A percentile compares a stretch with the other conserved stretches of the same genome.
Evolutionary conservation across 2,888 invertebrate genomes (phyloP).

Genomic region (Clunio marinus): DNA sequence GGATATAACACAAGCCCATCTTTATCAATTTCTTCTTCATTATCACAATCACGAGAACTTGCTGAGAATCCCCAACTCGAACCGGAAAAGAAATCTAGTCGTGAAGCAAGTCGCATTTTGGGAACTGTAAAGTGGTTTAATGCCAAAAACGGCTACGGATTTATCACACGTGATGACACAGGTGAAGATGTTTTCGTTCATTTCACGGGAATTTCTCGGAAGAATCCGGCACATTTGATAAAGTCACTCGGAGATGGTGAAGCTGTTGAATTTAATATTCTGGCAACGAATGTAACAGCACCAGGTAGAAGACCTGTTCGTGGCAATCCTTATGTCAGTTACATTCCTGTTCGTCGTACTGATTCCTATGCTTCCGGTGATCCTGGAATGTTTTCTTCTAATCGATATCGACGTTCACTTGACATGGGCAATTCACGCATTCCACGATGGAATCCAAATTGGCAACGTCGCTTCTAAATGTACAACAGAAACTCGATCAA

Average conservation of each 20-base stretch:
- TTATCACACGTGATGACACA: slow-evolving; percentile 78
- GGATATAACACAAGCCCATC: neutral
- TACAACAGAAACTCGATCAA: too few species aligned
- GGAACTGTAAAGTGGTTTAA: slow-evolving; percentile 84
- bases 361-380: slow-evolving; percentile 1
- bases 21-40: neutral
- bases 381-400: neutral
- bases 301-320: slow-evolving; percentile 72
- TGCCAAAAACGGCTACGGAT: slow-evolving; percentile 75
- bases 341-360: neutral
- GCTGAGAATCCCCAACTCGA: neutral
- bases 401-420: neutral
- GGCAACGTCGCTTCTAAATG: neutral
- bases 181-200: slow-evolving; percentile 85
- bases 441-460: slow-evolving; percentile 13
- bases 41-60: neutral
- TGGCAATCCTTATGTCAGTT: slow-evolving; percentile 67
- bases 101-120: neutral
- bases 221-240: slow-evolving; percentile 77
- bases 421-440: slow-evolving; percentile 4
- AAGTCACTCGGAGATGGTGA: slow-evolving; percentile 79
- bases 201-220: slow-evolving; percentile 76
- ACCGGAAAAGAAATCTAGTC: neutral
- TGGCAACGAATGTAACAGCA: slow-evolving; percentile 78
- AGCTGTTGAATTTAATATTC: slow-evolving; percentile 77